These are phyloP conservation scores for Zaprionus nigranus DNA, from an alignment of 1,140 invertebrate species.

Conservation along the genomic window DNA sequence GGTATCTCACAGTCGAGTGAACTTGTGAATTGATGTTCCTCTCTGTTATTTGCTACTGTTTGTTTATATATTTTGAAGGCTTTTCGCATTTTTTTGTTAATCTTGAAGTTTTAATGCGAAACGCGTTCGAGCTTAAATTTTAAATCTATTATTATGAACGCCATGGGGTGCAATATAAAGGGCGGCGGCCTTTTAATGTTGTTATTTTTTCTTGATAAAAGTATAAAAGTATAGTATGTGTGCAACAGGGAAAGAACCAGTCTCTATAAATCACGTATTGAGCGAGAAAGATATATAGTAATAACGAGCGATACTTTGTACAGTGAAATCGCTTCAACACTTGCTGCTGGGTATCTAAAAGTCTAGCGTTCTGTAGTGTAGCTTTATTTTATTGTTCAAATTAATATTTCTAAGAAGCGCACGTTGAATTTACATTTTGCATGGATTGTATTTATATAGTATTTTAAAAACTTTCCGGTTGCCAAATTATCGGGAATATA, in stretches of 20 bases:
- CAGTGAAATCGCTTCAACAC: background rate
- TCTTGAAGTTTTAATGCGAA: conserved; percentile 60
- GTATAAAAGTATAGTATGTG: background rate
- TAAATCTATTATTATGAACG: conserved; percentile 70
- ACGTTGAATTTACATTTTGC: background rate
- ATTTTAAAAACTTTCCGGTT: background rate
- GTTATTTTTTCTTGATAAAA: background rate
- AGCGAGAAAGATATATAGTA: background rate
- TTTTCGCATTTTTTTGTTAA: conserved; percentile 36
- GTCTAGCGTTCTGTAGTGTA: background rate
- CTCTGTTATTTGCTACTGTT: conserved; percentile 25
- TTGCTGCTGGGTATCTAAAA: background rate
- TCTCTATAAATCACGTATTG: background rate
- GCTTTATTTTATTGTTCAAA: background rate
- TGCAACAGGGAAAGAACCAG: background rate
- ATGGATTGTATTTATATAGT: background rate
- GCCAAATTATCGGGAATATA: background rate
- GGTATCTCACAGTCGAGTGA: background rate
- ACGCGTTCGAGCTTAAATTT: conserved; percentile 63
- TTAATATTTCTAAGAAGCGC: background rate
- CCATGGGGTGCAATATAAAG: conserved; percentile 69
- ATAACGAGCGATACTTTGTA: background rate
- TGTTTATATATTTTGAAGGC: conserved; percentile 64
- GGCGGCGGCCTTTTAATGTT: conserved; percentile 10
- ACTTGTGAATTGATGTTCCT: conserved; percentile 22